These are phyloP conservation scores for Blennius ocellaris DNA, from an alignment of 2,113 vertebrate species.

Conservation along the genomic window DNA sequence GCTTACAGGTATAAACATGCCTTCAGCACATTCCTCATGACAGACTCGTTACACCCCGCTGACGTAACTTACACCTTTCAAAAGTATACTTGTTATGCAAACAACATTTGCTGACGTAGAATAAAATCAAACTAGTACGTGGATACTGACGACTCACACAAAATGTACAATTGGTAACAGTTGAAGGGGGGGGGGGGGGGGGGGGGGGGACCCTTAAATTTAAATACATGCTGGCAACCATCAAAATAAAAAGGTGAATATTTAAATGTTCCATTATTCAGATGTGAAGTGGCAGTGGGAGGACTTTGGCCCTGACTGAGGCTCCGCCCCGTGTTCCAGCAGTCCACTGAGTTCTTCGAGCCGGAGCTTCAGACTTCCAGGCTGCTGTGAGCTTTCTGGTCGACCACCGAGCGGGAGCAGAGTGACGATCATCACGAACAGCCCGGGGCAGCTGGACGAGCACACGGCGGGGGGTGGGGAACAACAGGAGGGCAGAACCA, in stretches of 20 bases:
- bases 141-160: too few species aligned
- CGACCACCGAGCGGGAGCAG: conserved; percentile 9
- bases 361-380: conserved; percentile 16
- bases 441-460: conserved; percentile 8
- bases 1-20: conserved; percentile 51
- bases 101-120: too few species aligned
- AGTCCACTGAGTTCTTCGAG: conserved; percentile 23
- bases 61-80: conserved; percentile 14
- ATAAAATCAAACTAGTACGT: too few species aligned
- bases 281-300: conserved; percentile 30
- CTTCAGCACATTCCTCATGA: conserved; percentile 14
- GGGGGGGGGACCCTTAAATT: too few species aligned
- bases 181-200: too few species aligned
- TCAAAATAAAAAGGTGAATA: too few species aligned
- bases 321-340: conserved; percentile 60
- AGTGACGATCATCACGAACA: conserved; percentile 4
- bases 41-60: conserved; percentile 37
- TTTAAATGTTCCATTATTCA: neutral
- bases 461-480: conserved; percentile 14
- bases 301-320: conserved; percentile 44
- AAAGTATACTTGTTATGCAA: conserved; percentile 2
- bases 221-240: too few species aligned
- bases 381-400: conserved; percentile 17
- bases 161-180: too few species aligned
- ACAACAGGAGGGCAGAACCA: conserved; percentile 6